These are phyloP conservation scores for Gobio gobio DNA, from an alignment of 2,113 vertebrate genomes.

Conservation along the genomic window DNA sequence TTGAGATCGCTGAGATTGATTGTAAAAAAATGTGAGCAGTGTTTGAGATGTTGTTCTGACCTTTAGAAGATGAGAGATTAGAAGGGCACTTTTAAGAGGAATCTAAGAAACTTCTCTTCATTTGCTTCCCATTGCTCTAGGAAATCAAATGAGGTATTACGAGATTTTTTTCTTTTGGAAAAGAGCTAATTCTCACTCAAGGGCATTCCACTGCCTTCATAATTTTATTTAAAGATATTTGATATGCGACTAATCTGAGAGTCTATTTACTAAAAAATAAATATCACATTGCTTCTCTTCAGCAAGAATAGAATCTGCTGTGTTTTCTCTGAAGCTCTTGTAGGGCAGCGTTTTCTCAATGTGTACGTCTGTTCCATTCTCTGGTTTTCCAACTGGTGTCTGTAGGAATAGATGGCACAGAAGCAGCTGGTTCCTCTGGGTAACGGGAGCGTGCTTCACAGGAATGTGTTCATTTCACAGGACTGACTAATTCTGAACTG, in stretches of 20 bases:
- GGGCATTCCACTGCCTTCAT: neutral
- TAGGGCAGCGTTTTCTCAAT: conserved; percentile 4
- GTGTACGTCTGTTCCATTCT: conserved; percentile 13
- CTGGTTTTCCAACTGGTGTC: conserved; percentile 25
- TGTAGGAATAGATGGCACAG: neutral
- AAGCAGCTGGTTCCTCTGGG: conserved; percentile 48
- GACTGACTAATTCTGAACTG: conserved; percentile 63
- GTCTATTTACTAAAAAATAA: neutral
- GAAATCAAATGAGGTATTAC: neutral
- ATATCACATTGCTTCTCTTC: neutral
- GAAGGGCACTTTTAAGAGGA: neutral
- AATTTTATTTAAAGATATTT: neutral
- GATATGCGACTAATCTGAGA: neutral
- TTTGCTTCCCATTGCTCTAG: neutral
- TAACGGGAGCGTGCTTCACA: conserved; percentile 58
- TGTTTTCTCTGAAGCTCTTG: conserved; percentile 17
- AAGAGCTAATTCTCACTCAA: neutral
- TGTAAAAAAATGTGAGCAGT: neutral
- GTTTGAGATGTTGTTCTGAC: neutral
- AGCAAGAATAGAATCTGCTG: conserved; percentile 36
- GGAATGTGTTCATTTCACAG: conserved; percentile 67
- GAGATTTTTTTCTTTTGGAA: neutral
- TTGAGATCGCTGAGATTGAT: neutral
- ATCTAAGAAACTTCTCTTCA: neutral
- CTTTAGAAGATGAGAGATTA: neutral